Evolutionary conservation across 92 coral and sea anemone species (phyloP).

Genomic region (Siderastrea siderea): DNA sequence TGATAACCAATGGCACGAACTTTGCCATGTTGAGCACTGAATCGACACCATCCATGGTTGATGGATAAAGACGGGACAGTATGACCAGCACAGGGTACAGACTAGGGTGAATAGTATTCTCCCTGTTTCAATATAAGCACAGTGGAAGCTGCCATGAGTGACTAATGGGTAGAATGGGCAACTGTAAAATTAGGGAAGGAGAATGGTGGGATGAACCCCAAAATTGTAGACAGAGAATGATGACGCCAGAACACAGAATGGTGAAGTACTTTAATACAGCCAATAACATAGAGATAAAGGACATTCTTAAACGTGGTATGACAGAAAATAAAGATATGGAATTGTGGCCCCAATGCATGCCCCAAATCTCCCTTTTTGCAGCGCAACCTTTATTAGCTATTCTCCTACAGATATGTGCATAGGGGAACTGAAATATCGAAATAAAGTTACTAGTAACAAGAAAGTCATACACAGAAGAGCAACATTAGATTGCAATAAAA

Average conservation of each 20-base stretch:
- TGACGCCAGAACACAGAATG: no score
- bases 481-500: neutral
- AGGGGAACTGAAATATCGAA: no score
- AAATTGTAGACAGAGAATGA: neutral
- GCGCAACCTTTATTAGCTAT: no score
- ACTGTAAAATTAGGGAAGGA: neutral
- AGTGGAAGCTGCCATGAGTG: neutral
- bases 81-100: constrained; percentile 95
- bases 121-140: constrained; percentile 28
- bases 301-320: no score
- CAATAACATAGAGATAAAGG: no score
- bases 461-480: neutral
- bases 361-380: neutral
- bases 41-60: constrained; percentile 97
- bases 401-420: no score
- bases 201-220: no score
- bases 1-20: constrained; percentile 91
- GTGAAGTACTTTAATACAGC: no score
- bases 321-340: no score
- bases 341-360: no score
- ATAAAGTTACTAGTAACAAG: no score
- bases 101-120: constrained; percentile 79
- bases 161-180: no score
- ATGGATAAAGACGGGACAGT: constrained; percentile 93
- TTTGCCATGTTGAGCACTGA: constrained; percentile 94